Base-by-base conservation (phyloP, 2,888 invertebrate genomes). In the Tetragnatha montana region DNA sequence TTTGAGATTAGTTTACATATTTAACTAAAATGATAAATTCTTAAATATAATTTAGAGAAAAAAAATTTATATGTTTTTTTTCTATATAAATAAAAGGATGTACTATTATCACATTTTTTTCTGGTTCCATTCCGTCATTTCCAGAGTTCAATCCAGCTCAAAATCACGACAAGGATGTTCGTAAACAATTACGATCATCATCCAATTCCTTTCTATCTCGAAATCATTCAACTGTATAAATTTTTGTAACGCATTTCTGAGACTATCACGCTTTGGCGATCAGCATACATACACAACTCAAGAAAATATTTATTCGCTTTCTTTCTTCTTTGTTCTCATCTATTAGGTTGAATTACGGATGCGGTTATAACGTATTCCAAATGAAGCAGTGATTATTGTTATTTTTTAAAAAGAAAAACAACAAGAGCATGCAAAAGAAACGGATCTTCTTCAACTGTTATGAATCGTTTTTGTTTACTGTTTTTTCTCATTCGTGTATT, bases 251-350 rank as follows among this genome's bases (percentile, higher is more conserved):
- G 17, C 21, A 19, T 70, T 78, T 70, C 49, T 14, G n/a, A 49
- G 21, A 8, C n/a, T 78, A 85, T 78, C 71, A 87, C 47, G 82
- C 81, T 35, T 78, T 71, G 70, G 6, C 35, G 82, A 71, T 71
- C 14, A 47, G 71, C 70, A 82, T 81, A 70, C 70, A 82, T 81
- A 70, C 50, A 81, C 35, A 19, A 22, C 35, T 74, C 35, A 47
- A 51, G 50, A 71, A 50, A 47, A 69, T 47, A 76, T 22, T 75
- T 47, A 47, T 69, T 69, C 19, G 19, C 35, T 71, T n/a, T 74
- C 14, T 74, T 50, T 50, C 21, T 82, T 75, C 8, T 60, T n/a
- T n/a, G n/a, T n/a, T 22, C 76, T 51, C 19, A 71, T 68, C 80
- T 22, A 71, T 51, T 22, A 71, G 70, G 71, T 70, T 12, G 19